Percentiles rank a stretch among this genome's conserved stretches.
Evolutionary conservation across 2,888 invertebrate genomes (phyloP).

Genomic region (Meiosimyza platycephala): DNA sequence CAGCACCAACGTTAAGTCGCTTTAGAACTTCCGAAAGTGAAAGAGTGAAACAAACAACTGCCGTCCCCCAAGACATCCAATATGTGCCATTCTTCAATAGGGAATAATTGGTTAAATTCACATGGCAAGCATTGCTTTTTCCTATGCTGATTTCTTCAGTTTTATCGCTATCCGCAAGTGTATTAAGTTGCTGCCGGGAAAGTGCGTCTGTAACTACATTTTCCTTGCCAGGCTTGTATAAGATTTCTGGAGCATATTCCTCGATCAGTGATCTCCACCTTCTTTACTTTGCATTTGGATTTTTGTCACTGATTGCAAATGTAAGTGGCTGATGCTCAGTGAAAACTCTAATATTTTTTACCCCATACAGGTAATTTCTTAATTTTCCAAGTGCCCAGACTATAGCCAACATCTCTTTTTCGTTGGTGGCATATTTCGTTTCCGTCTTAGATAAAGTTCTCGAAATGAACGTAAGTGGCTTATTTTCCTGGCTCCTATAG

Average conservation of each 20-base stretch:
- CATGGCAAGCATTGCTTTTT: no score
- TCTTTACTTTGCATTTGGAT: conserved; percentile 27
- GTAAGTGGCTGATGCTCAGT: not conserved
- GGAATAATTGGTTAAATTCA: no score
- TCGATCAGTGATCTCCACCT: conserved; percentile 15
- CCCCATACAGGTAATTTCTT: conserved; percentile 26
- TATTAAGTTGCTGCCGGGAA: no score
- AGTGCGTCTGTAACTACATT: conserved; percentile 30
- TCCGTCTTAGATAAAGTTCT: conserved; percentile 17
- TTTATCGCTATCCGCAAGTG: no score
- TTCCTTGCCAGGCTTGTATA: conserved; percentile 28
- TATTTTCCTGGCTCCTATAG: not conserved
- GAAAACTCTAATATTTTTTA: not conserved
- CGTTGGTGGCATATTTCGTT: not conserved
- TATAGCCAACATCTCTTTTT: not conserved
- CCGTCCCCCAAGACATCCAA: no score
- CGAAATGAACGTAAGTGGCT: conserved; percentile 22
- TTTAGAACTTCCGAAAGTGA: no score
- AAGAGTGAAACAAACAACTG: no score
- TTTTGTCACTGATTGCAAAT: conserved; percentile 19
- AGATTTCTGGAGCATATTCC: conserved; percentile 25
- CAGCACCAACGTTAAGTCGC: no score
- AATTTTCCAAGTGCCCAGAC: not conserved
- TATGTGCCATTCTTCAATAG: no score
- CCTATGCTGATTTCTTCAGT: no score